These are phyloP conservation scores for Oegoconia quadripuncta DNA, from an alignment of 2,888 invertebrate genomes.

Conservation along the genomic window DNA sequence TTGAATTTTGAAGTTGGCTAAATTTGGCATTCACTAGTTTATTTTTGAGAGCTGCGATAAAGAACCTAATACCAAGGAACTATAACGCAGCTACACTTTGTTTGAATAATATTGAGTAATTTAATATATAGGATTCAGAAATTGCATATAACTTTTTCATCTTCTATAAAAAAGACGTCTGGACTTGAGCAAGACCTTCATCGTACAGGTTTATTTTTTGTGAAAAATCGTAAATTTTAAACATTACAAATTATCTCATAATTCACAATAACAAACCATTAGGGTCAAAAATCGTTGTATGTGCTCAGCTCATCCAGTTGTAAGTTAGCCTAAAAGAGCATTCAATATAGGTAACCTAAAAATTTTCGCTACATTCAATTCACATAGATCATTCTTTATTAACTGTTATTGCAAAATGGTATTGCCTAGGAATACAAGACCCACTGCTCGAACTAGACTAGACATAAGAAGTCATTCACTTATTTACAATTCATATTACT, in stretches of 20 bases:
- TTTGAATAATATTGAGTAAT: no score
- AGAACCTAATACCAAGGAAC: no score
- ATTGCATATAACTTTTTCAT: no score
- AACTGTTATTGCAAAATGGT: conserved; percentile 22
- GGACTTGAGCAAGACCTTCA: conserved; percentile 15
- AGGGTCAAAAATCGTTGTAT: conserved; percentile 65
- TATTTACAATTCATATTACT: conserved; percentile 6
- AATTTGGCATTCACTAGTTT: no score
- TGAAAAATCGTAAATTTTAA: neutral
- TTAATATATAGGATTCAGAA: no score
- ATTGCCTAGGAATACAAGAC: conserved; percentile 20
- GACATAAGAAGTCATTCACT: conserved; percentile 18
- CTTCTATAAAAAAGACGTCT: conserved; percentile 10
- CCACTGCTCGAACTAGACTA: conserved; percentile 12
- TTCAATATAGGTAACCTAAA: conserved; percentile 24
- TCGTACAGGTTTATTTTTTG: neutral
- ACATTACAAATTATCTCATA: neutral
- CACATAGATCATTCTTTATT: conserved; percentile 16
- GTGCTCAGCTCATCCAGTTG: conserved; percentile 58
- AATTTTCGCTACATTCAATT: conserved; percentile 21
- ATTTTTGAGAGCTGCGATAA: no score
- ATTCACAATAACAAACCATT: conserved; percentile 5
- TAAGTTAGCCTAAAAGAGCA: conserved; percentile 28
- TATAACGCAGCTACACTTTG: no score
- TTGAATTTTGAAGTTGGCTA: no score